phyloP scores from a whole-genome alignment of 2,113 vertebrate species.

The Pelmatolapia mariae region DNA sequence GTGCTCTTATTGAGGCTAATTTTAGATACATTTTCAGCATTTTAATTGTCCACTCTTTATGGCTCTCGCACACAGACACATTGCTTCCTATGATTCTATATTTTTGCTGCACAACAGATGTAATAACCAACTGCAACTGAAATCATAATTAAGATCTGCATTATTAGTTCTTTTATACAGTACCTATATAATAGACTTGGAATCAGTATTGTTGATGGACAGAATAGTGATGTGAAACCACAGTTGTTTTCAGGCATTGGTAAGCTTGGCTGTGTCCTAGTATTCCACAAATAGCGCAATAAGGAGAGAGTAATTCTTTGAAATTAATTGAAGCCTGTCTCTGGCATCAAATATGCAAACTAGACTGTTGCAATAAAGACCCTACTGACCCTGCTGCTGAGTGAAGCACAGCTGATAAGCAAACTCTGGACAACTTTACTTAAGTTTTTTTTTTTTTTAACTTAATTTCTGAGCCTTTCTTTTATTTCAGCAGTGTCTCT shows the following conservation, averaged over 20 bases:
- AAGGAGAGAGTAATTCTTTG: neutral
- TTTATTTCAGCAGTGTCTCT: neutral
- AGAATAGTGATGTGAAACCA: neutral
- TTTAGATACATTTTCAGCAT: conserved; percentile 9
- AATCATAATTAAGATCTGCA: neutral
- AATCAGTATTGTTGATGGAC: neutral
- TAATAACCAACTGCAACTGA: neutral
- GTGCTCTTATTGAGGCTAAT: neutral
- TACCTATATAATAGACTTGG: neutral
- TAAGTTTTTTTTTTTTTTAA: neutral
- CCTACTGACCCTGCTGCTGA: neutral
- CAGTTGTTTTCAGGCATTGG: neutral
- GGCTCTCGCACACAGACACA: neutral
- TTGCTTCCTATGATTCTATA: neutral
- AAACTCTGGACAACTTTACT: neutral
- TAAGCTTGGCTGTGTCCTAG: neutral
- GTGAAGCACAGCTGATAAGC: neutral
- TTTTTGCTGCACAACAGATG: neutral
- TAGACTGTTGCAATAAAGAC: neutral
- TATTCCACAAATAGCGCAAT: neutral
- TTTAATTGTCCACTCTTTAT: neutral
- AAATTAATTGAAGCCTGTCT: neutral
- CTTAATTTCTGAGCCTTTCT: neutral
- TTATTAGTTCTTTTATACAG: neutral
- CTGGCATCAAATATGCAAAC: neutral